Evolutionary conservation across 2,888 invertebrate species (phyloP), one percentile per base, ranked within the genome.

Genomic region (Drosophila histrio): DNA sequence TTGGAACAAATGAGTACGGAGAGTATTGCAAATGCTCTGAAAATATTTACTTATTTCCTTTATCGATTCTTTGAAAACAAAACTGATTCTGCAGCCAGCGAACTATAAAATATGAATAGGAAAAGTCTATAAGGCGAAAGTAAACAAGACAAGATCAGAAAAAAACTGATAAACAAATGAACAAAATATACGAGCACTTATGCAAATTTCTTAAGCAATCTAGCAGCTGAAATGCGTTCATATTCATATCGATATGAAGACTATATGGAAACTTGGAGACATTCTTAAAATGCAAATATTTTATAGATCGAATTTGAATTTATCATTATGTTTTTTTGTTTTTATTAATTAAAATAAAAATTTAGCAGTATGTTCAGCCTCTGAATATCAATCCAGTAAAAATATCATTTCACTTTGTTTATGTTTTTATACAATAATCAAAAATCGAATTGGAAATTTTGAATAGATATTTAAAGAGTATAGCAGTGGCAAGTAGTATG

Each of bases 401-500:
- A 61, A 58, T 11, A 53, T 39, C 52, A 41, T 26, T 28, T 49
- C 15, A 50, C 47, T 57, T 65, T 13, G 8, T 39, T 53, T 39
- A 21, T n/a, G 19, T 26, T 24, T 24, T 47, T 34, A 38, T 41
- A 49, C 39, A 38, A 28, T 44, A 43, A 57, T 38, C 22, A 49
- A 26, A 6, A 24, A 57, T 53, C 54, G 44, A 62, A 53, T 68
- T 17, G 61, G 39, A 43, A 34, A 61, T 59, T 62, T 72, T 24
- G 56, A 11, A 57, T 49, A 56, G 17, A 36, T 56, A 62, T 71
- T 69, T 61, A 63, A 72, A 69, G 70, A 77, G 60, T 79, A 54
- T 50, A 77, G 77, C 87, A 84, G 78, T 81, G 81, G 82, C 71
- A 87, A 81, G 71, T 67, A 75, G 44, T 73, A 73, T 76, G 78